phyloP scores from a whole-genome alignment of 2,797 vertebrate genomes.

The Babyrousa celebensis region DNA sequence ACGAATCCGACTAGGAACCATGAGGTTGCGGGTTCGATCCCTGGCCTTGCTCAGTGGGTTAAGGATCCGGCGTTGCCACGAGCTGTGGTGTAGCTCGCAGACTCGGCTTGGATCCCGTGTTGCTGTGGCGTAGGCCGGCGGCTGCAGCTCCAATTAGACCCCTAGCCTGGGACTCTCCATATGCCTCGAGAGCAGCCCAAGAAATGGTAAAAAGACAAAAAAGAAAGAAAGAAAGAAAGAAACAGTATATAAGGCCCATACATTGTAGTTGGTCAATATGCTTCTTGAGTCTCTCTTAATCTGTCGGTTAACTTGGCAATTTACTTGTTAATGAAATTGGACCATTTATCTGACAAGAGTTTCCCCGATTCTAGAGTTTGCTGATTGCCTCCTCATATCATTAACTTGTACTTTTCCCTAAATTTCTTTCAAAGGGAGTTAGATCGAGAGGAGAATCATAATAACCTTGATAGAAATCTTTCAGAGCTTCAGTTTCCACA shows the following conservation, averaged over 20 bases:
- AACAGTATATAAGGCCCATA: neutral
- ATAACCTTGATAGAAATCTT: conserved; percentile 41
- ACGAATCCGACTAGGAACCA: no score
- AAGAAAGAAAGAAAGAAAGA: neutral
- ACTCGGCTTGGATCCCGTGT: no score
- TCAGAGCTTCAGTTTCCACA: neutral
- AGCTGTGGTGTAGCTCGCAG: no score
- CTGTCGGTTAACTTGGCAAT: conserved; percentile 3
- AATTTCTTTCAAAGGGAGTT: conserved; percentile 31
- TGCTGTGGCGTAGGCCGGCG: no score
- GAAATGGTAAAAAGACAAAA: no score
- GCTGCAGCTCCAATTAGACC: no score
- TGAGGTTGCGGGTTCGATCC: no score
- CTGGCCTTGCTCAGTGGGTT: no score
- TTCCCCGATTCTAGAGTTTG: conserved; percentile 42
- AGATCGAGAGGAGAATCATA: conserved; percentile 7
- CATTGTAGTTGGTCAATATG: conserved; percentile 2
- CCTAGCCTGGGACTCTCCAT: no score
- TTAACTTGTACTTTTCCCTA: neutral
- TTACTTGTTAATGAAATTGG: neutral
- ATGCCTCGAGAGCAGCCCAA: no score
- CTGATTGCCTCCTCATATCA: neutral
- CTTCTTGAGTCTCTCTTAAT: conserved; percentile 51
- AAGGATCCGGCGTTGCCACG: no score
- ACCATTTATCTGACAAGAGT: neutral